phyloP scores from a whole-genome alignment of 2,113 vertebrate species.

The Chloropsis hardwickii region DNA sequence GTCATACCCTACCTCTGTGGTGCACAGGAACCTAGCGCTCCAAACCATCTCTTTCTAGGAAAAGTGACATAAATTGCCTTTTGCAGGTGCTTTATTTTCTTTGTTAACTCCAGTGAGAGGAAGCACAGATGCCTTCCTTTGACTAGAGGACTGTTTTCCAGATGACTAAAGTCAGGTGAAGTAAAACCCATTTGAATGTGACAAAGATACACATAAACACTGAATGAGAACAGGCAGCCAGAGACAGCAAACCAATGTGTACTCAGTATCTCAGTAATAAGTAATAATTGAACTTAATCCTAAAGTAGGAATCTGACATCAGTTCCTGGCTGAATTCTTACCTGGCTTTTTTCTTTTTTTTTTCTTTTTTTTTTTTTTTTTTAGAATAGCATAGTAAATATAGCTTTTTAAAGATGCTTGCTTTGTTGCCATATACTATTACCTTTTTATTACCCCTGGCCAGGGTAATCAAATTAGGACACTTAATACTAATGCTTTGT shows the following conservation, averaged over 20 bases:
- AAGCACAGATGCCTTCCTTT: neutral
- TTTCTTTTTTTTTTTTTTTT: neutral
- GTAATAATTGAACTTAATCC: conserved; percentile 24
- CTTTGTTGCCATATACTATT: neutral
- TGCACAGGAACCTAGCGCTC: neutral
- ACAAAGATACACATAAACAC: neutral
- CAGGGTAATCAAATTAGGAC: conserved; percentile 15
- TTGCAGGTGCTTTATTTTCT: neutral
- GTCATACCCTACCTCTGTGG: neutral
- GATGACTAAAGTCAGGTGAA: neutral
- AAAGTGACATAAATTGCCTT: neutral
- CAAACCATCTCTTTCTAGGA: neutral
- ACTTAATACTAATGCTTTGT: conserved; percentile 45
- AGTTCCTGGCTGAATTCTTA: neutral
- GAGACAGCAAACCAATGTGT: neutral
- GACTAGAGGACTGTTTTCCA: neutral
- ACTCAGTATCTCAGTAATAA: neutral
- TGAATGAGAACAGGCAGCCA: conserved; percentile 12
- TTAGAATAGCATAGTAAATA: neutral
- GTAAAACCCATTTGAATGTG: neutral
- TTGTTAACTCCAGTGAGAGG: neutral
- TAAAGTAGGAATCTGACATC: neutral
- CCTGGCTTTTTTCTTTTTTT: neutral
- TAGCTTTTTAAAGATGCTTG: neutral
- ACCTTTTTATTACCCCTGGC: neutral